These are phyloP conservation scores for Coreoperca whiteheadi DNA, from an alignment of 2,113 vertebrate species.

Conservation along the genomic window DNA sequence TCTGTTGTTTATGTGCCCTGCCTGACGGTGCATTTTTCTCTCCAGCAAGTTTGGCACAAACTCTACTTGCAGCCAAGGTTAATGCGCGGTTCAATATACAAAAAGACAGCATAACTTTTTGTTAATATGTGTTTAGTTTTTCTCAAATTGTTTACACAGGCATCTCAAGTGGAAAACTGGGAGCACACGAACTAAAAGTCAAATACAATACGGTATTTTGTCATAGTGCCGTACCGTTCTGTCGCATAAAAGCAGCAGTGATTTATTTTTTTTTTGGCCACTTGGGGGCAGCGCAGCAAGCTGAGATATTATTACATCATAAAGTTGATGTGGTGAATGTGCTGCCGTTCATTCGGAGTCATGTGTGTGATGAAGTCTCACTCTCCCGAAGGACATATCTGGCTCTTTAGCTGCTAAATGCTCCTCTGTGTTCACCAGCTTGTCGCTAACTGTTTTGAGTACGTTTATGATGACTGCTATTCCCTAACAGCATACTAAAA, in stretches of 20 bases:
- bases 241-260: background rate
- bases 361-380: too few species aligned
- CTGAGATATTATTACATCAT: too few species aligned
- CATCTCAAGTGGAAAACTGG: background rate
- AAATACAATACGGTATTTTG: background rate
- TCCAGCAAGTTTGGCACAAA: slow-evolving; percentile 2
- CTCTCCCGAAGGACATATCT: background rate
- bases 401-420: background rate
- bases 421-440: background rate
- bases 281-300: too few species aligned
- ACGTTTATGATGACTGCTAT: too few species aligned
- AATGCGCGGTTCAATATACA: background rate
- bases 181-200: background rate
- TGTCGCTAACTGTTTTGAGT: too few species aligned
- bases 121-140: background rate
- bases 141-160: background rate
- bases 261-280: background rate
- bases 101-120: background rate
- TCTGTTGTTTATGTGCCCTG: slow-evolving; percentile 35
- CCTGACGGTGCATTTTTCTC: slow-evolving; percentile 35
- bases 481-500: too few species aligned
- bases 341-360: too few species aligned
- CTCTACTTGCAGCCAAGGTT: slow-evolving; percentile 13
- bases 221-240: background rate
- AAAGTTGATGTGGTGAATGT: too few species aligned